Conservation (phyloP, 1,140 invertebrate genomes). For the Homalodisca vitripennis region DNA sequence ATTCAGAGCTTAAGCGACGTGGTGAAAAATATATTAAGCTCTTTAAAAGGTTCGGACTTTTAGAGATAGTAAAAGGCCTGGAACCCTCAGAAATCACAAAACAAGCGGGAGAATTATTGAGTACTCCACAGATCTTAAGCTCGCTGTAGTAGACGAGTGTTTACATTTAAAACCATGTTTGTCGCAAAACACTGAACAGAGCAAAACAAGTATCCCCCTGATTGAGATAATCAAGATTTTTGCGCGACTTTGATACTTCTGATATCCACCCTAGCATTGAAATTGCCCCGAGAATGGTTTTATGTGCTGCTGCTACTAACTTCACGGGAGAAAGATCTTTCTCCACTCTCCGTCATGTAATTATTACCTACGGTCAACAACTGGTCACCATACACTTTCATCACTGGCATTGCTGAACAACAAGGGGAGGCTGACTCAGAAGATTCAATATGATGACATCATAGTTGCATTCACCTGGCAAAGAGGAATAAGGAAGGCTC, state of each 20-base stretch:
- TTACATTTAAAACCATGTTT: slow-evolving; percentile 17
- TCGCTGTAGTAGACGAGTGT: slow-evolving; percentile 12
- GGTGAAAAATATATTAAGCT: too few relatives aligned
- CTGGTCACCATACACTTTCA: not conserved
- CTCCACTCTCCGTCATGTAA: too few relatives aligned
- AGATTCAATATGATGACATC: slow-evolving; percentile 1
- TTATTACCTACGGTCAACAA: slow-evolving; percentile 7
- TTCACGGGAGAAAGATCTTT: too few relatives aligned
- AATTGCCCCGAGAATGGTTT: slow-evolving; percentile 4
- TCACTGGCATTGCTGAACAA: not conserved
- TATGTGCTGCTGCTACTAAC: slow-evolving; percentile 2
- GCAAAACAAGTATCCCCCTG: not conserved
- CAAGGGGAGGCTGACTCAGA: too few relatives aligned
- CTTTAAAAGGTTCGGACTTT: slow-evolving; percentile 10
- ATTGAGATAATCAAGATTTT: too few relatives aligned
- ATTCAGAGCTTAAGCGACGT: slow-evolving; percentile 16
- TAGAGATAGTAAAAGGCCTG: slow-evolving; percentile 1
- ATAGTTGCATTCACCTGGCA: not conserved
- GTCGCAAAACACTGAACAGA: not conserved
- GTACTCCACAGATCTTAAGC: too few relatives aligned
- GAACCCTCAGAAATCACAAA: slow-evolving; percentile 6
- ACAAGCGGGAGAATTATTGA: slow-evolving; percentile 15
- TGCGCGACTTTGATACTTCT: not conserved
- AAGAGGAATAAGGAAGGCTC: slow-evolving; percentile 6
- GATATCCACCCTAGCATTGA: slow-evolving; percentile 10